Evolutionary conservation across 1,140 invertebrate genomes (phyloP).

Genomic region (Bombus waltoni): DNA sequence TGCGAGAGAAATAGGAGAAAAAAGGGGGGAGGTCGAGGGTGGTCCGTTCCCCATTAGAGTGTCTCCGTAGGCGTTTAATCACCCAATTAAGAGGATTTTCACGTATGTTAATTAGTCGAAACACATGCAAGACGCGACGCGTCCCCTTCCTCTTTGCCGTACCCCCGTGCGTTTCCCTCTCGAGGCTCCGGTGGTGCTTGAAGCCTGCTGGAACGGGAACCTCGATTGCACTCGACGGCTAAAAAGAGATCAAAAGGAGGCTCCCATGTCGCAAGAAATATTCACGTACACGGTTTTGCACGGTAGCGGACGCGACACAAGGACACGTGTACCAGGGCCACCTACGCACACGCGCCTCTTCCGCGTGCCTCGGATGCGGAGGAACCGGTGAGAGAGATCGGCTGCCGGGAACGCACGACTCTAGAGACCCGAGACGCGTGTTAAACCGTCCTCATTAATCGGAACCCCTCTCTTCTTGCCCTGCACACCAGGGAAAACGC

Average conservation of each 20-base stretch:
- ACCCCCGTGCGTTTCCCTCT: constrained; percentile 32
- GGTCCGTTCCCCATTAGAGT: constrained; percentile 66
- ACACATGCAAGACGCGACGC: constrained; percentile 74
- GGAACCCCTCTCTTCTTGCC: constrained; percentile 1
- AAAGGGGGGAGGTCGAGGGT: neutral
- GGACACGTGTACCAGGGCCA: constrained; percentile 35
- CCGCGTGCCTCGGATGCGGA: neutral
- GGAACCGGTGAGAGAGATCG: neutral
- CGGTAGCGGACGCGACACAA: neutral
- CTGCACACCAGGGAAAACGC: constrained; percentile 24
- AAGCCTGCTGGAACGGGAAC: constrained; percentile 34
- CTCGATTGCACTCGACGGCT: constrained; percentile 67
- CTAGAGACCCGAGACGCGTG: constrained; percentile 36
- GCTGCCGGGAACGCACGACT: neutral
- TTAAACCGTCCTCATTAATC: constrained; percentile 57
- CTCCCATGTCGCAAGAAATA: constrained; percentile 59
- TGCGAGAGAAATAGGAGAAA: constrained; percentile 1
- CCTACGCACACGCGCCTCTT: constrained; percentile 31
- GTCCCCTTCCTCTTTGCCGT: constrained; percentile 24
- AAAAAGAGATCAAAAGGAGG: constrained; percentile 74
- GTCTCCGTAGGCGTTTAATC: constrained; percentile 72
- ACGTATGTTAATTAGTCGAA: constrained; percentile 80
- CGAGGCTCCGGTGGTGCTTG: constrained; percentile 47
- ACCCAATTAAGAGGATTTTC: constrained; percentile 78
- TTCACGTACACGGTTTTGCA: constrained; percentile 25